These are phyloP conservation scores for Taeniopygia guttata DNA, from an alignment of 2,797 vertebrate genomes.

Conservation along the genomic window DNA sequence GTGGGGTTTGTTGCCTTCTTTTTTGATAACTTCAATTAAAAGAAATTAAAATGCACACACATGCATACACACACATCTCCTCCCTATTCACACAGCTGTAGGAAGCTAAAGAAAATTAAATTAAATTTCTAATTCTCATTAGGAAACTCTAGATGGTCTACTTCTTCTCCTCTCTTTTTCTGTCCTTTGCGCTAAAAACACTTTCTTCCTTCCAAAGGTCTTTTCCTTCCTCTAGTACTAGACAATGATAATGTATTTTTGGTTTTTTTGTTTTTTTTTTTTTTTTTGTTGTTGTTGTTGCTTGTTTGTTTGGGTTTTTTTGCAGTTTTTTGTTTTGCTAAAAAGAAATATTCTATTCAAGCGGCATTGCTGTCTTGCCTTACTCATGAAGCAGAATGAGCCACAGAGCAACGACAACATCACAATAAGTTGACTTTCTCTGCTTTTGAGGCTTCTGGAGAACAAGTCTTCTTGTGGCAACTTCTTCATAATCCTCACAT, in stretches of 20 bases:
- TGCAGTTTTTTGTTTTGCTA: not conserved
- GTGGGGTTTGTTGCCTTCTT: not conserved
- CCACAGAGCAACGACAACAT: not conserved
- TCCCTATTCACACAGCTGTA: not conserved
- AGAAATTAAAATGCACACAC: not conserved
- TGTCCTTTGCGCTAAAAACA: not conserved
- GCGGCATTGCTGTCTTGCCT: not conserved
- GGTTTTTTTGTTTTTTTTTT: not conserved
- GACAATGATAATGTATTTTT: not conserved
- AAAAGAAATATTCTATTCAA: not conserved
- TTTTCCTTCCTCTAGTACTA: not conserved
- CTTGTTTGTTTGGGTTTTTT: not conserved
- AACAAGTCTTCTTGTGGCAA: not conserved
- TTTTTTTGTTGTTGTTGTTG: not conserved
- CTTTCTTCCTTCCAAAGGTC: accelerated
- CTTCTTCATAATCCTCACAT: not conserved
- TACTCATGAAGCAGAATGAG: not conserved
- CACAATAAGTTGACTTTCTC: not conserved
- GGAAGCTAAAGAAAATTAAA: not conserved
- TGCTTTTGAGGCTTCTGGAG: not conserved
- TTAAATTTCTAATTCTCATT: not conserved
- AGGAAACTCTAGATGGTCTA: not conserved
- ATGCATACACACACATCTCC: too few relatives aligned
- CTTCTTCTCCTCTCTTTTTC: not conserved
- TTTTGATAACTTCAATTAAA: not conserved